Evolutionary conservation across 1,140 invertebrate genomes (phyloP).

Genomic region (Aleiodes sp.): DNA sequence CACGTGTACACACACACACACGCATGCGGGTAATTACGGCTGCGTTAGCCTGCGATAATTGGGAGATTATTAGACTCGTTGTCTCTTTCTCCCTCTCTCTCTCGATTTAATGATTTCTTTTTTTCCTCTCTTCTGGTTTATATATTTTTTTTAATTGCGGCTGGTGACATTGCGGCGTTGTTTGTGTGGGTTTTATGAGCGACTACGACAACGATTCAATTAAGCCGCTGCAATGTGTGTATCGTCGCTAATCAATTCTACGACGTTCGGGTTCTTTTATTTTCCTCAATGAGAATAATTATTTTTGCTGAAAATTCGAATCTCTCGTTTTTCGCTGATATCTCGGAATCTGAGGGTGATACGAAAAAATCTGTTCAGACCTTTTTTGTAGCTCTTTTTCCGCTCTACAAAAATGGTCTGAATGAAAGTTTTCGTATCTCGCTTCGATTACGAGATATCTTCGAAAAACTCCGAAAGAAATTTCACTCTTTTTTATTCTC

Average conservation of each 20-base stretch:
- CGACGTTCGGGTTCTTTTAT: background rate
- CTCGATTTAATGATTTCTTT: conserved; percentile 4
- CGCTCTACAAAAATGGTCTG: too few species aligned
- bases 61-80: conserved; percentile 47
- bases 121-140: background rate
- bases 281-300: background rate
- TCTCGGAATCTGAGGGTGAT: too few species aligned
- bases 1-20: conserved; percentile 37
- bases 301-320: too few species aligned
- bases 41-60: conserved; percentile 46
- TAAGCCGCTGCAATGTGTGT: conserved; percentile 5
- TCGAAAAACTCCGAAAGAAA: too few species aligned
- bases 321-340: too few species aligned
- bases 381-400: too few species aligned
- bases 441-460: too few species aligned
- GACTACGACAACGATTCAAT: conserved; percentile 10
- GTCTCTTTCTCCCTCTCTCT: background rate
- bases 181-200: background rate
- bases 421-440: too few species aligned
- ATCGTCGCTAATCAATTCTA: conserved; percentile 2
- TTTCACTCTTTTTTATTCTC: too few species aligned
- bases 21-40: conserved; percentile 44
- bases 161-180: background rate
- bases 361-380: too few species aligned
- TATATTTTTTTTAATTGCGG: background rate